Conservation (phyloP, 2,888 invertebrate species). For the Ichneumon xanthorius region DNA sequence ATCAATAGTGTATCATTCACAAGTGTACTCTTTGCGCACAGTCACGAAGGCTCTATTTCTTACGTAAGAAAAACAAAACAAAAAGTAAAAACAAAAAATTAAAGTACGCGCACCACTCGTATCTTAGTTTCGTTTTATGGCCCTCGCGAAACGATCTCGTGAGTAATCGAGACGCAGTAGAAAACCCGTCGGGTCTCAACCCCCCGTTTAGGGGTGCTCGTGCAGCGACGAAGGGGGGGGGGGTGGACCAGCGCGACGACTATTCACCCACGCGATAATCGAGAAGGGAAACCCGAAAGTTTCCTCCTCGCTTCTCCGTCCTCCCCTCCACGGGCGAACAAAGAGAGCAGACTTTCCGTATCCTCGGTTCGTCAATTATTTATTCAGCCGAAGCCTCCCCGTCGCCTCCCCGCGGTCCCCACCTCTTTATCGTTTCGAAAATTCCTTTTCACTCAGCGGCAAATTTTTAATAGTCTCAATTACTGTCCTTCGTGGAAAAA, state of each 20-base stretch:
- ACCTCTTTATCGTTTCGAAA: constrained; percentile 32
- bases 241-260: constrained; percentile 6
- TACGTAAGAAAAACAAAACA: neutral
- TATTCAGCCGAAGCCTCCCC: constrained; percentile 27
- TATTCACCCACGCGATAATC: constrained; percentile 46
- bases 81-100: constrained; percentile 1
- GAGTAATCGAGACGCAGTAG: constrained; percentile 42
- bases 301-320: constrained; percentile 34
- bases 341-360: constrained; percentile 27
- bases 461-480: constrained; percentile 10
- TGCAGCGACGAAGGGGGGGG: neutral
- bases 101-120: constrained; percentile 50
- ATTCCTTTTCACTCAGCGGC: neutral
- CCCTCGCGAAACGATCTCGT: constrained; percentile 49
- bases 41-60: constrained; percentile 40
- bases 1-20: constrained; percentile 48
- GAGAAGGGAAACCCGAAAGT: constrained; percentile 44
- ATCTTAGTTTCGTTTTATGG: constrained; percentile 24
- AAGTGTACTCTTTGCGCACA: constrained; percentile 58
- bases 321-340: constrained; percentile 19
- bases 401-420: neutral
- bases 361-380: constrained; percentile 36
- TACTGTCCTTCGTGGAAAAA: neutral
- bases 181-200: constrained; percentile 12
- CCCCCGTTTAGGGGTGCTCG: neutral